A percentile compares a stretch with the other conserved stretches of the same genome.
Conservation (phyloP, 2,113 vertebrate genomes). For the Calyptommatus sinebrachiatus region DNA sequence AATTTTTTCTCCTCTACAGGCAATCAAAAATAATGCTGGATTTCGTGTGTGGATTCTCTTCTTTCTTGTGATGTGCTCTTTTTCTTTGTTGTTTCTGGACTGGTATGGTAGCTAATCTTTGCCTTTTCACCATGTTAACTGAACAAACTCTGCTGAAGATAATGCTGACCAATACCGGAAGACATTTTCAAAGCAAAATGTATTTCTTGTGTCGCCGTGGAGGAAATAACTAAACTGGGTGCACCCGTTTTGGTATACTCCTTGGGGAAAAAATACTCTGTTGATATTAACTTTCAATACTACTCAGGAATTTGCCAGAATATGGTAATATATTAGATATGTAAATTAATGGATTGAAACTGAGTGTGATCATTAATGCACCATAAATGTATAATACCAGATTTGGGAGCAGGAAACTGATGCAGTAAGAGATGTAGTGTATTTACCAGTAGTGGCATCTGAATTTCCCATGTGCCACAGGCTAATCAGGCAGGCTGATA, state of each 20-base stretch:
- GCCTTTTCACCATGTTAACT: not conserved
- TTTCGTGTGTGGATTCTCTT: constrained; percentile 98
- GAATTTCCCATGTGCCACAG: too few relatives aligned
- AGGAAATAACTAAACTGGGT: not conserved
- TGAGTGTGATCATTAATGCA: not conserved
- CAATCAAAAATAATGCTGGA: constrained; percentile 97
- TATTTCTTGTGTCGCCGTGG: accelerated
- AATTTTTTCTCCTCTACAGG: constrained; percentile 68
- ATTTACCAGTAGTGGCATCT: not conserved
- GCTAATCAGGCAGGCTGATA: too few relatives aligned
- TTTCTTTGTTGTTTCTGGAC: constrained; percentile 95
- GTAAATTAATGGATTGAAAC: not conserved
- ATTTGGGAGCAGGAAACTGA: not conserved
- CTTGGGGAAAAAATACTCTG: not conserved
- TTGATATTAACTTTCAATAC: not conserved
- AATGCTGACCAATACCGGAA: not conserved
- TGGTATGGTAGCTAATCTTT: constrained; percentile 91
- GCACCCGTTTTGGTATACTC: too few relatives aligned
- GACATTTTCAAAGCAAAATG: not conserved
- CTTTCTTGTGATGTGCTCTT: constrained; percentile 98
- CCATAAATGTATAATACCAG: not conserved
- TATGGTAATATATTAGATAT: not conserved
- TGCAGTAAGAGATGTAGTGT: constrained; percentile 20
- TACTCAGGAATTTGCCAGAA: not conserved
- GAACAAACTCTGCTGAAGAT: not conserved